These are phyloP conservation scores for Himalopsyche phryganea DNA, from an alignment of 1,140 invertebrate genomes.

Conservation along the genomic window DNA sequence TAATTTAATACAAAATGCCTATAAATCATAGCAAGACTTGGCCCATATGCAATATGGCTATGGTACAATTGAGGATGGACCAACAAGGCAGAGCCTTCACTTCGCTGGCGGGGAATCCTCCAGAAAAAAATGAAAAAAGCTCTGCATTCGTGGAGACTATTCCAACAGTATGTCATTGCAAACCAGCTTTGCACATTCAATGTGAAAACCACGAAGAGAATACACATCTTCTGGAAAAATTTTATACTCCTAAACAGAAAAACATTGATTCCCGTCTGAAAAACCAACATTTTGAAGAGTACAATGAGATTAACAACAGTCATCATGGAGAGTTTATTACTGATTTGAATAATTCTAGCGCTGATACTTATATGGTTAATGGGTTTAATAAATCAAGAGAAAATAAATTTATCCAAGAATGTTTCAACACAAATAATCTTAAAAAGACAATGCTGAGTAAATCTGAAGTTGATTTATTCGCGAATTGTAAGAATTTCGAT, in stretches of 20 bases:
- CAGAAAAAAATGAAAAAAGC: conserved; percentile 11
- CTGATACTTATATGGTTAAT: too few species aligned
- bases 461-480: too few species aligned
- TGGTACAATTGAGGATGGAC: conserved; percentile 42
- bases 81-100: conserved; percentile 40
- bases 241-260: too few species aligned
- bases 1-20: conserved; percentile 37
- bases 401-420: too few species aligned
- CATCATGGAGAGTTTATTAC: too few species aligned
- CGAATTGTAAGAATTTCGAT: too few species aligned
- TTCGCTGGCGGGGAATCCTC: conserved; percentile 31
- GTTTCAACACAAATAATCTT: not conserved
- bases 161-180: conserved; percentile 12
- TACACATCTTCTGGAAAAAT: not conserved
- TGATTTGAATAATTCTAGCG: too few species aligned
- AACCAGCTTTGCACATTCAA: not conserved
- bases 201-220: conserved; percentile 1
- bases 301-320: too few species aligned
- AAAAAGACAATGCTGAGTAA: not conserved
- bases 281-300: too few species aligned
- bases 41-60: conserved; percentile 41
- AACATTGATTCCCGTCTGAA: not conserved
- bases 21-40: conserved; percentile 46
- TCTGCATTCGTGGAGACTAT: conserved; percentile 14
- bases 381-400: too few species aligned